Conservation (phyloP, 2,888 invertebrate species). For the Noctua comes region DNA sequence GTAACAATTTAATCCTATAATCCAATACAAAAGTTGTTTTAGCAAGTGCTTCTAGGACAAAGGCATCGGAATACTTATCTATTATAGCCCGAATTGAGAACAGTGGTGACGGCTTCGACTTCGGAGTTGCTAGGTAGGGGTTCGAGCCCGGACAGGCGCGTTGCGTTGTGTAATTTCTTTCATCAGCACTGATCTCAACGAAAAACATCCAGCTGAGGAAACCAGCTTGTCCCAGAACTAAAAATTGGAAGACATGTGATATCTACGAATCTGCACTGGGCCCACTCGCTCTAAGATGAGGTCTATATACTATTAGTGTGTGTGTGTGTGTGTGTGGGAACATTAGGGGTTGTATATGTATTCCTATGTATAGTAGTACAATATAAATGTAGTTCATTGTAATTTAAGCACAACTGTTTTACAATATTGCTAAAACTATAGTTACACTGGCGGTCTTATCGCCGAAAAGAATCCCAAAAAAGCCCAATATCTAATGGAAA, state of each 20-base stretch:
- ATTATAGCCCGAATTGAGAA: not conserved
- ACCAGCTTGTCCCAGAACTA: no score
- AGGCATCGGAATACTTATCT: not conserved
- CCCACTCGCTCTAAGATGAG: no score
- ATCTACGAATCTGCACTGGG: no score
- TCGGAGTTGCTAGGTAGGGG: not conserved
- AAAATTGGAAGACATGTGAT: not conserved
- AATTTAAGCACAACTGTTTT: no score
- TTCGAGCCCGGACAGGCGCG: not conserved
- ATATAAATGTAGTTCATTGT: no score
- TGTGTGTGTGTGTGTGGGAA: no score
- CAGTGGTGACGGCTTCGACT: not conserved
- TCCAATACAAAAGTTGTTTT: slow-evolving; percentile 50
- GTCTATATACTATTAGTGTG: not conserved
- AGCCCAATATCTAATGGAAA: not conserved
- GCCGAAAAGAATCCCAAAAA: no score
- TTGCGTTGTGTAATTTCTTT: not conserved
- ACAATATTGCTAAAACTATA: no score
- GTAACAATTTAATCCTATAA: slow-evolving; percentile 56
- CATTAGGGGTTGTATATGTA: not conserved
- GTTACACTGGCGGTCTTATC: no score
- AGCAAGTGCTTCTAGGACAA: not conserved
- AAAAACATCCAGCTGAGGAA: no score
- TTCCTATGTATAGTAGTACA: no score
- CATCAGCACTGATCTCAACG: not conserved